Base-by-base conservation (phyloP, 2,797 vertebrate species). In the Gambusia yucatana region DNA sequence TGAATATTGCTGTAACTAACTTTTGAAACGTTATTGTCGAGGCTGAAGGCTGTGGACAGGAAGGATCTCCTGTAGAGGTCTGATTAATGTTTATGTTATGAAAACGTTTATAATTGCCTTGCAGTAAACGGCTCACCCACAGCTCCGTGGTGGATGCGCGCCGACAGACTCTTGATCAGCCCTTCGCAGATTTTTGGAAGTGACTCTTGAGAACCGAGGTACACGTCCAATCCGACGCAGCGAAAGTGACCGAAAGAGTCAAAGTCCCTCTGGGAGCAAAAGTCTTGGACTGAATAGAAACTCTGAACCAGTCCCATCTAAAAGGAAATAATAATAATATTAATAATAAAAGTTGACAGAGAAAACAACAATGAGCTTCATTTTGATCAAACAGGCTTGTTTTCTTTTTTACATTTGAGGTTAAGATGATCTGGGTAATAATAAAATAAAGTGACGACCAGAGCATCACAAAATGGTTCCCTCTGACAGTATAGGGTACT, bases 301-400 rank as follows among this genome's bases (percentile, higher is more conserved):
- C 93, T 95, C 48, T 97, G 97, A 93, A 98, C 95, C 79, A 98
- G 90, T 84, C 95, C 96, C 88, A 98, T 95, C 97, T 98, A 88
- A 48, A 77, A 76, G 67, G 36, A 36, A 16, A 36, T 1, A 33
- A 46, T 7, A 22, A 50, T 6, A 20, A 48, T 8, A 33, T 2
- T 33, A 50, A 22, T 1, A 50, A 17, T 17, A 17, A 59, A 20
- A 1, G 36, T 14, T 2, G 47, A 36, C 67, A 65, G 28, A 17
- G n/a, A 74, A 41, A 50, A 9, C 28, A 46, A 55, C n/a, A 52
- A 1, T 3, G 3, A 13, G 11, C 2, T 25, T 3, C 0, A 10
- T 70, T 36, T 65, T 14, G 6, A 36, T 10, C 9, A 71, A 44
- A 47, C n/a, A 36, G 20, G 9, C 33, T 65, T 39, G 59, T 65